Evolutionary conservation across 2,888 invertebrate species (phyloP).

Genomic region (Phalangium opilio): DNA sequence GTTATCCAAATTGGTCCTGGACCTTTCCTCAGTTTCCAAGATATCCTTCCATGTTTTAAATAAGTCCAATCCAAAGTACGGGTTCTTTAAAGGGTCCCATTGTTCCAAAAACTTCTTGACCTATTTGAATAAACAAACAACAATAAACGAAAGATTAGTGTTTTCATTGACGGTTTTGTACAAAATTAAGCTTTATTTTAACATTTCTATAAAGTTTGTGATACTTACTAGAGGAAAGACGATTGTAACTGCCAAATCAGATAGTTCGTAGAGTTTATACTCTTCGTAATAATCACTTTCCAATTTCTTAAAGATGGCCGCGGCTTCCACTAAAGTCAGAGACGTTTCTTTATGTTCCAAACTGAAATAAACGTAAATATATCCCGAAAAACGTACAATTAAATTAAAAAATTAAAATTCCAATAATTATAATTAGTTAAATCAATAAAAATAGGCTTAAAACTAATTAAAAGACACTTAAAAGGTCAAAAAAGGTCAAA

Average conservation of each 20-base stretch:
- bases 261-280: constrained; percentile 68
- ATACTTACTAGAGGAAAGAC: constrained; percentile 52
- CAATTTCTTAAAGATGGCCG: constrained; percentile 41
- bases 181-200: too few relatives aligned
- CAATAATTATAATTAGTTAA: constrained; percentile 21
- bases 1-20: constrained; percentile 38
- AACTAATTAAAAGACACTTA: neutral
- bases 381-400: too few relatives aligned
- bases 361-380: constrained; percentile 3
- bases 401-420: too few relatives aligned
- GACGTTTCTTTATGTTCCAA: constrained; percentile 30
- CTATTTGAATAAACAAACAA: too few relatives aligned
- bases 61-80: constrained; percentile 30
- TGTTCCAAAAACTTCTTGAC: constrained; percentile 53
- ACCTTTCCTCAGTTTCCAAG: constrained; percentile 36
- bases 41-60: constrained; percentile 34
- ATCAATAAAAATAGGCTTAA: constrained; percentile 17
- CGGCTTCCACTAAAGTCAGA: constrained; percentile 43
- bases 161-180: too few relatives aligned
- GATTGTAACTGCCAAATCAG: constrained; percentile 64
- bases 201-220: too few relatives aligned
- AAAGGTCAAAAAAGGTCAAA: too few relatives aligned
- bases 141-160: too few relatives aligned
- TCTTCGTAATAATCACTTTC: constrained; percentile 51
- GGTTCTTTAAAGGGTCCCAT: constrained; percentile 59